A percentile compares a stretch with the other conserved stretches of the same genome.
Conservation (phyloP, 23 tunicate species). For the Trididemnum nubilum region DNA sequence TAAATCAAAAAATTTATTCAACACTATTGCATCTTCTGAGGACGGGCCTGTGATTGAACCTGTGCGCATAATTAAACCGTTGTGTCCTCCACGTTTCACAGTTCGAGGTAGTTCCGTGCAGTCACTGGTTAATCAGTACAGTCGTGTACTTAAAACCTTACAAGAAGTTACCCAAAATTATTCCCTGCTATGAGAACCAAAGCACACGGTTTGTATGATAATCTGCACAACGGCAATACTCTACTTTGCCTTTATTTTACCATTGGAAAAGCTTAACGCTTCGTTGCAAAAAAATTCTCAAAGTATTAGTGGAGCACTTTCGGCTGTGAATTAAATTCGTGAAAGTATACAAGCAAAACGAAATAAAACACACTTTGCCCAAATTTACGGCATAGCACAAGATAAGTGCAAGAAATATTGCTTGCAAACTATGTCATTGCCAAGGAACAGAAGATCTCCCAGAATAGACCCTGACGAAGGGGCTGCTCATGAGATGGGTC, state of each 20-base stretch:
- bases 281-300: neutral
- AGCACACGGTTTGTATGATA: neutral
- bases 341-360: neutral
- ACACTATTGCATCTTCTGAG: neutral
- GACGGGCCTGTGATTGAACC: neutral
- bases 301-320: neutral
- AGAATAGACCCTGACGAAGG: neutral
- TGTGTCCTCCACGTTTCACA: neutral
- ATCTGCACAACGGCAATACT: neutral
- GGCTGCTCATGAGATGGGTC: neutral
- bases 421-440: neutral
- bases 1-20: neutral
- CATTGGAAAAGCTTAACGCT: neutral
- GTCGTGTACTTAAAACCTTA: neutral
- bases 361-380: neutral
- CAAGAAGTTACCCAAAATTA: neutral
- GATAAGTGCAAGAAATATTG: neutral
- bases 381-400: neutral
- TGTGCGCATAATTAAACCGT: neutral
- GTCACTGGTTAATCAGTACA: neutral
- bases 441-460: neutral
- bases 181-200: neutral
- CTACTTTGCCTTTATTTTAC: neutral
- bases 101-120: neutral
- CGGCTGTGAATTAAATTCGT: neutral